Percentiles rank a stretch among this genome's conserved stretches.
phyloP scores from a whole-genome alignment of 2,888 invertebrate species.

The Stenoptilia bipunctidactyla region DNA sequence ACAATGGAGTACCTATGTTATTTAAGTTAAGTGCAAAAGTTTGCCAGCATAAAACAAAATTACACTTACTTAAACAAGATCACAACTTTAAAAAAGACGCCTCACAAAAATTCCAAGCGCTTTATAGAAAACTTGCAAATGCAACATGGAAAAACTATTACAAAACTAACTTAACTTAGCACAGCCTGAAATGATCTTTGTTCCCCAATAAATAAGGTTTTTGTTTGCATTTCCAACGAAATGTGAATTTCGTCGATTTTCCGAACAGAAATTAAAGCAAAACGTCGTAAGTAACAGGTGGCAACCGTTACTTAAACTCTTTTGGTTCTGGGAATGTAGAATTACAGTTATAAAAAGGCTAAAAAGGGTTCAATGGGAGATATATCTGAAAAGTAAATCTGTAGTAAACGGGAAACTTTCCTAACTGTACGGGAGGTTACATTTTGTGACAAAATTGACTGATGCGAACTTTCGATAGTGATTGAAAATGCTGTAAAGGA shows the following conservation, averaged over 20 bases:
- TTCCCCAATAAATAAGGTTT: neutral
- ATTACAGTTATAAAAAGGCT: conserved; percentile 36
- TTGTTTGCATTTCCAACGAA: neutral
- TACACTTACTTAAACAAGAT: no score
- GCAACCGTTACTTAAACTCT: neutral
- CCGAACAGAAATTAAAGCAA: neutral
- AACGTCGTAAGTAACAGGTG: no score
- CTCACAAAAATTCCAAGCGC: neutral
- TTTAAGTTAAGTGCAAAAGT: no score
- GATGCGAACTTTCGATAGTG: neutral
- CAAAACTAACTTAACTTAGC: neutral
- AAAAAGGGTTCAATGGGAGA: conserved; percentile 33
- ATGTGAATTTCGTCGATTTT: neutral
- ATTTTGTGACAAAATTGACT: conserved; percentile 6
- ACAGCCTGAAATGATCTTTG: neutral
- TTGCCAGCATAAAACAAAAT: no score
- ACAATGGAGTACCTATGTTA: no score
- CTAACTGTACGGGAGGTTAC: neutral
- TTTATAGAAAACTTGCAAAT: neutral
- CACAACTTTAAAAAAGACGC: no score
- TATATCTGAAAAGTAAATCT: conserved; percentile 28
- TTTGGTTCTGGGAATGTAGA: conserved; percentile 18
- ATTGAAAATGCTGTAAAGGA: no score
- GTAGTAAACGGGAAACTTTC: conserved; percentile 17
- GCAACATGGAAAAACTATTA: conserved; percentile 1